A percentile compares a stretch with the other conserved stretches of the same genome.
Conservation (phyloP, 2,113 vertebrate species). For the Platanista minor region DNA sequence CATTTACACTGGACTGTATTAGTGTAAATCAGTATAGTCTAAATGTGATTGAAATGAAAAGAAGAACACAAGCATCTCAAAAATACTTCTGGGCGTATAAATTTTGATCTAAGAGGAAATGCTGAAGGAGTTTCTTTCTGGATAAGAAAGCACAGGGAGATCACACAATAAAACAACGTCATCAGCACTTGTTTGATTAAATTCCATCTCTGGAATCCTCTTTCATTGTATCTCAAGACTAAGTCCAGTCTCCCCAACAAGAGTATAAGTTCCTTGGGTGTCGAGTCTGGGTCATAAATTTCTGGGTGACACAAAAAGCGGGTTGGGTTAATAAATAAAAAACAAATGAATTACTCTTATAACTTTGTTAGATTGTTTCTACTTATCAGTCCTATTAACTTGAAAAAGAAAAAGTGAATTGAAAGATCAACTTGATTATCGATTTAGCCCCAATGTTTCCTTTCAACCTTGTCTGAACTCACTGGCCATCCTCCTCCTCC, state of each 20-base stretch:
- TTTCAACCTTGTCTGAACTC: neutral
- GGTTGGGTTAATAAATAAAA: neutral
- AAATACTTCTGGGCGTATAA: neutral
- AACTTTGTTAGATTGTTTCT: neutral
- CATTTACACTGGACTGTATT: neutral
- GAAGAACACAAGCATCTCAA: neutral
- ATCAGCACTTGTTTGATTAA: neutral
- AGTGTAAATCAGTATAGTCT: neutral
- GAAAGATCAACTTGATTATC: neutral
- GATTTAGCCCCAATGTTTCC: neutral
- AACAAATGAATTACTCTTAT: neutral
- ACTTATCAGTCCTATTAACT: neutral
- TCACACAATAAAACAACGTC: neutral
- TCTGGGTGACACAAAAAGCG: neutral
- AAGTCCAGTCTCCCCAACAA: neutral
- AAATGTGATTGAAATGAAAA: neutral
- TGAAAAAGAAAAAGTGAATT: neutral
- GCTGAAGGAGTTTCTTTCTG: neutral
- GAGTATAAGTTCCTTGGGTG: neutral
- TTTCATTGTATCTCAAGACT: neutral
- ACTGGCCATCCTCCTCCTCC: neutral
- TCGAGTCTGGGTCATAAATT: neutral
- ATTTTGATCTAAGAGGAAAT: conserved; percentile 29
- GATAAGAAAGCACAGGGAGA: neutral
- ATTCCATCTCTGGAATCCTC: neutral